Evolutionary conservation across 1,140 invertebrate genomes (phyloP).

Genomic region (Telenomus remus): DNA sequence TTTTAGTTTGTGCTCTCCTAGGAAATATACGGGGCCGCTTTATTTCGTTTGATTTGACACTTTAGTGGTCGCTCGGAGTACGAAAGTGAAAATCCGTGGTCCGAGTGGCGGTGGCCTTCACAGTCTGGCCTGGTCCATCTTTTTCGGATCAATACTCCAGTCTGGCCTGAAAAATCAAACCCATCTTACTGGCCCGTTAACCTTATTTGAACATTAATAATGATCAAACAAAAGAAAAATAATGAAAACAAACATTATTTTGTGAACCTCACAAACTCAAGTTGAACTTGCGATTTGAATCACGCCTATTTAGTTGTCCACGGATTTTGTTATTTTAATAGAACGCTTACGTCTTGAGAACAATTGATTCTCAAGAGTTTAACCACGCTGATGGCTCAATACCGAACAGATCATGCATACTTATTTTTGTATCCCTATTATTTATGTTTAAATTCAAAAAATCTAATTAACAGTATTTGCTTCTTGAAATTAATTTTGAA

Average conservation of each 20-base stretch:
- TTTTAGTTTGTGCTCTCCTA: background rate
- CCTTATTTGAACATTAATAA: slow-evolving; percentile 7
- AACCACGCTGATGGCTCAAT: slow-evolving; percentile 6
- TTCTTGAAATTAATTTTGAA: too few species aligned
- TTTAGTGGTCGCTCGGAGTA: slow-evolving; percentile 6
- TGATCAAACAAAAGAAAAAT: too few species aligned
- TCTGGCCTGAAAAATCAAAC: slow-evolving; percentile 57
- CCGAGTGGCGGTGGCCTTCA: slow-evolving; percentile 56
- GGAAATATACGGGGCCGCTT: slow-evolving; percentile 10
- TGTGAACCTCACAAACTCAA: too few species aligned
- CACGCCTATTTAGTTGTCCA: too few species aligned
- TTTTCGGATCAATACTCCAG: slow-evolving; percentile 69
- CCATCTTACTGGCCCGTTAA: slow-evolving; percentile 25
- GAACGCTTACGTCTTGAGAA: slow-evolving; percentile 2
- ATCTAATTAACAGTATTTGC: too few species aligned
- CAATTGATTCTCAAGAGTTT: slow-evolving; percentile 7
- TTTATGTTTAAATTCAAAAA: too few species aligned
- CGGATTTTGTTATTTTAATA: slow-evolving; percentile 15
- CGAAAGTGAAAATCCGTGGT: slow-evolving; percentile 38
- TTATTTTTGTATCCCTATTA: too few species aligned
- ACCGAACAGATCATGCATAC: too few species aligned
- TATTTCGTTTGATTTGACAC: slow-evolving; percentile 13
- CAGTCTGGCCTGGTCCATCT: slow-evolving; percentile 65
- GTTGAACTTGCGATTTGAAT: too few species aligned
- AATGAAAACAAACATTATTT: too few species aligned